A percentile compares a stretch with the other conserved stretches of the same genome.
phyloP scores from a whole-genome alignment of 1,140 invertebrate species.

The Solenopsis invicta region DNA sequence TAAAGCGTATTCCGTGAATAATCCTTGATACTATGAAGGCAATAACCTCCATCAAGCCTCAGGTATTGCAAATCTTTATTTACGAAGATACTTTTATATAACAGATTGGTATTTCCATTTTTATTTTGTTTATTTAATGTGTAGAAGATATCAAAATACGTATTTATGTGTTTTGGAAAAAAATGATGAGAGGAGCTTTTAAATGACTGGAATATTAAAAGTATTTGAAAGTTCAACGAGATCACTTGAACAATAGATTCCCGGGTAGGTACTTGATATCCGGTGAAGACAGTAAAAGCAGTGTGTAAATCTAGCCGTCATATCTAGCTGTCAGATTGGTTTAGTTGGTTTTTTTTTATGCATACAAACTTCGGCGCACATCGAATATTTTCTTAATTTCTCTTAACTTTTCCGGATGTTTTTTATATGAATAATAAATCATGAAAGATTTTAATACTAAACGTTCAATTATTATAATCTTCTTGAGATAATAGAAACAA shows the following conservation, averaged over 20 bases:
- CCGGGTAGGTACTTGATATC: neutral
- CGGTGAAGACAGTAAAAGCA: constrained; percentile 7
- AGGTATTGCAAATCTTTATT: constrained; percentile 23
- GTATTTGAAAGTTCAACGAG: constrained; percentile 29
- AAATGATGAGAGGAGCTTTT: neutral
- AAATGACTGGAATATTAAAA: neutral
- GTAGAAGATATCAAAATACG: neutral
- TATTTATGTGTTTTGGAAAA: neutral
- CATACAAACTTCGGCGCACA: neutral
- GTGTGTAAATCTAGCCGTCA: constrained; percentile 33
- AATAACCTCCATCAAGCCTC: constrained; percentile 37
- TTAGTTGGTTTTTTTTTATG: constrained; percentile 3
- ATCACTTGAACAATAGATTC: constrained; percentile 29
- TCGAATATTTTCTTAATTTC: neutral
- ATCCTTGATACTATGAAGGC: constrained; percentile 40
- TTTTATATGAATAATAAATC: neutral
- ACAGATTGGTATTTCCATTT: neutral
- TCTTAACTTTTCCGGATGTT: neutral
- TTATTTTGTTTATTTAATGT: neutral
- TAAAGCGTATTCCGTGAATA: constrained; percentile 38
- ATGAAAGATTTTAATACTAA: neutral
- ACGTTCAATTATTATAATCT: neutral
- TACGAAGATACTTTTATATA: constrained; percentile 9
- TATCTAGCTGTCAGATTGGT: neutral
- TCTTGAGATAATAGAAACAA: neutral